Evolutionary conservation across 2,113 vertebrate genomes (phyloP), one percentile per base, ranked within the genome.

Genomic region (Capra hircus): DNA sequence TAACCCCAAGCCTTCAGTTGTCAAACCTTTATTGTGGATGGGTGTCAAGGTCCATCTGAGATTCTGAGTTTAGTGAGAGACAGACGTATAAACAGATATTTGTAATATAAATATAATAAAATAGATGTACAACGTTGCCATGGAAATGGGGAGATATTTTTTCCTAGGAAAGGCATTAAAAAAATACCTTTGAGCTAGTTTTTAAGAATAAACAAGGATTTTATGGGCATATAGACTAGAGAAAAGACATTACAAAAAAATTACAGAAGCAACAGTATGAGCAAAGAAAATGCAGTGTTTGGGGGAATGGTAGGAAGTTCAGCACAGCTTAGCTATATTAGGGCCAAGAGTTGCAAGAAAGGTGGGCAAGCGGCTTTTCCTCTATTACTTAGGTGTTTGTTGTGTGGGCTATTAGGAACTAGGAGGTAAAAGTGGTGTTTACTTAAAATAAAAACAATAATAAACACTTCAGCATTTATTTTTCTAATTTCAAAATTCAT

Each of bases 401-500:
- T n/a, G 15, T 64, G 30, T 55, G 21, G 33, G 21, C 33, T 89
- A 0, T 77, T 80, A 7, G 57, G 19, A 92, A 48, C 60, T 78
- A 90, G 81, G 55, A 91, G 12, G 40, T 17, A 83, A 64, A 16
- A 36, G 85, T 89, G 27, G 2, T 67, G 23, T 92, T 94, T 59
- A 53, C 19, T 67, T 86, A 88, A 95, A 91, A 59, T 27, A 95
- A 95, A 95, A 88, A 64, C 2, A 88, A 83, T 21, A 93, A 82
- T 28, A 83, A 83, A 85, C 10, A 55, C 23, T 91, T 89, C 21
- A 64, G 27, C 5, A 48, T 96, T 86, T 64, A 28, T 3, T 92
- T 95, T 94, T 94, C 28, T 96, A 86, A 78, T 77, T 94, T 96
- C 59, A 89, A 85, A 94, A 45, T 86, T 89, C 21, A 60, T 36